Conservation (phyloP, 1,140 invertebrate species). For the Drosophila pseudoobscura region DNA sequence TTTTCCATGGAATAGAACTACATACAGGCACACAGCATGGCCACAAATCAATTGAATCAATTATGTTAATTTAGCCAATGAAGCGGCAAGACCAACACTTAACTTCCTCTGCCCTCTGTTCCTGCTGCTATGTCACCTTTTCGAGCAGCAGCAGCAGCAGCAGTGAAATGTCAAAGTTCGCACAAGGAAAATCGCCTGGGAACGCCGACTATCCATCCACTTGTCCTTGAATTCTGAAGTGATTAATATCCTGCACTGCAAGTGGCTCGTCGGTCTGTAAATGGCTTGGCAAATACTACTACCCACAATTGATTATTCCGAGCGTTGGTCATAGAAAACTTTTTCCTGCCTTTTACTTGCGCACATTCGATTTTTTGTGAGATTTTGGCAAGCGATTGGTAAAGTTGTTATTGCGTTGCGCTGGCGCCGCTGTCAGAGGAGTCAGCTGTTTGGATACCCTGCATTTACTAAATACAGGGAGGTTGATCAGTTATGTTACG, state of each 20-base stretch:
- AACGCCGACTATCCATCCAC: not conserved
- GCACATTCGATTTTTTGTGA: slow-evolving; percentile 12
- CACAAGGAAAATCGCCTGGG: slow-evolving; percentile 19
- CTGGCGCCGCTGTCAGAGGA: slow-evolving; percentile 38
- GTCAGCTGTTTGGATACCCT: slow-evolving; percentile 50
- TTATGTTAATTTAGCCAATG: slow-evolving; percentile 64
- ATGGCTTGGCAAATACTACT: slow-evolving; percentile 12
- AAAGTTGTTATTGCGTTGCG: slow-evolving; percentile 35
- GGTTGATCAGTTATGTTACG: not conserved
- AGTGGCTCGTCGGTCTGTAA: slow-evolving; percentile 4
- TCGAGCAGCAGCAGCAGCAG: slow-evolving; percentile 1
- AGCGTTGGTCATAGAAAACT: slow-evolving; percentile 21
- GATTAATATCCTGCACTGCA: slow-evolving; percentile 26
- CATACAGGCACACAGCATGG: slow-evolving; percentile 20
- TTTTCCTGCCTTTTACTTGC: slow-evolving; percentile 15
- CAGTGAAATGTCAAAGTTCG: slow-evolving; percentile 53
- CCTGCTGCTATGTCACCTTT: slow-evolving; percentile 16
- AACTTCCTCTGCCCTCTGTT: slow-evolving; percentile 13
- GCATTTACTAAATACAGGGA: not conserved
- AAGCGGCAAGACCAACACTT: slow-evolving; percentile 52
- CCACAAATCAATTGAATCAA: slow-evolving; percentile 67
- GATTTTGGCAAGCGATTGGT: slow-evolving; percentile 44
- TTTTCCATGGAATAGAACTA: slow-evolving; percentile 34
- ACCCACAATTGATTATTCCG: slow-evolving; percentile 34
- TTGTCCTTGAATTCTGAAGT: slow-evolving; percentile 53